Base-by-base conservation (phyloP, 2,797 vertebrate species). In the Xerus rutilus region DNA sequence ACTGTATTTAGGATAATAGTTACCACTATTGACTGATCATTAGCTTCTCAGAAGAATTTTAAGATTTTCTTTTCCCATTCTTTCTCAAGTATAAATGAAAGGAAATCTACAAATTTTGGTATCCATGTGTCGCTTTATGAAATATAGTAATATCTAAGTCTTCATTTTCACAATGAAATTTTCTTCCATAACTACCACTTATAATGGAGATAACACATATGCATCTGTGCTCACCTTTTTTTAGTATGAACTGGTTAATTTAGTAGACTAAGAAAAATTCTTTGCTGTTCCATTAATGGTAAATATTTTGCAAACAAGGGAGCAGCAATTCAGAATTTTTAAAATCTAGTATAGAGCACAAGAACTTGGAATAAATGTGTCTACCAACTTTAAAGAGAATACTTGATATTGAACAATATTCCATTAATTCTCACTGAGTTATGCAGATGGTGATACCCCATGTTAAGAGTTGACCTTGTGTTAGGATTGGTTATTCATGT, bases 61-160 rank as follows among this genome's bases (percentile, higher is more conserved):
- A 64, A 65, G 70, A 76, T 79, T 59, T 84, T 49, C 39, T 23
- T 69, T 94, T 49, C 52, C 3, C 64, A 8, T 62, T 2, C 7
- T 86, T 86, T 30, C 15, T 23, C 47, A 32, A 89, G 15, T 94
- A 91, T 28, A 73, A 83, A 91, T 87, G 23, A 91, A 89, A 96
- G 54, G 69, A 21, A 87, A 59, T 74, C 43, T 83, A 21, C 3
- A 79, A 76, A 78, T 7, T 49, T 74, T 64, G 10, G 35, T 82
- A 0, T 11, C 5, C 7, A 47, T 35, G 43, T 35, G 45, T 93
- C 86, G 70, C 45, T 94, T 91, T 92, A 93, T 47, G 15, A 96
- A 77, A 54, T 49, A 4, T 0, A 45, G 25, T 78, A 49, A 70
- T 77, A 57, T 39, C 39, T 20, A 43, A 69, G 14, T 59, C 93